Evolutionary conservation across 2,113 vertebrate species (phyloP), one percentile per base, ranked within the genome.

Genomic region (Elanus axillaris): DNA sequence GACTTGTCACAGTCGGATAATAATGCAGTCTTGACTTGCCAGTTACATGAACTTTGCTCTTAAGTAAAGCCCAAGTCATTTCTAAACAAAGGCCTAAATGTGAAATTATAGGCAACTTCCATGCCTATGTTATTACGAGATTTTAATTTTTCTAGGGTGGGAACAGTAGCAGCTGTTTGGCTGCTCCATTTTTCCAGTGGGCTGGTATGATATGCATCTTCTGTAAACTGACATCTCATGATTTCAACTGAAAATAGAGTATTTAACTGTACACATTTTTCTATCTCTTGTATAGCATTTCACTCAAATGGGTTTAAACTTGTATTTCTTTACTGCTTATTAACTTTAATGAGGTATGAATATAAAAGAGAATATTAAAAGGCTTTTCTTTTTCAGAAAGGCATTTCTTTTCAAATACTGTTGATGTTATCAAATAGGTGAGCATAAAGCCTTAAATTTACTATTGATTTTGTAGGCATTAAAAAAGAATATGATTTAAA

Each of bases 121-220:
- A 98, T 98, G 98, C 98, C 98, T 97, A 98, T 97, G 95, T 97
- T 98, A 97, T 98, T 98, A 98, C 96, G 96, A 98, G 97, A 97
- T 97, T 91, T 96, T 97, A 76, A 96, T 97, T 98, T 98, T 97
- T 92, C 94, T 95, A 75, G 91, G 78, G 48, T 95, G 89, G 55
- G 94, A 77, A 98, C 92, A 98, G 97, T 91, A 92, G 87, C 88
- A 89, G 76, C 85, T 95, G 96, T 98, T 97, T 96, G 76, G 47
- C 85, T 76, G 90, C 94, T 92, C 86, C 59, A 16, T 92, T 97
- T 97, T 97, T 96, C 78, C 92, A 96, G 83, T 86, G 95, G 80
- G 58, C 75, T 78, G 80, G 43, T 86, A 68, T n/a, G 93, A 83
- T 78, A 47, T 48, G 36, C 42, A 42, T 53, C 36, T 22, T 92